These are phyloP conservation scores for Solenodon paradoxus DNA, from an alignment of 2,113 vertebrate genomes.

Conservation along the genomic window DNA sequence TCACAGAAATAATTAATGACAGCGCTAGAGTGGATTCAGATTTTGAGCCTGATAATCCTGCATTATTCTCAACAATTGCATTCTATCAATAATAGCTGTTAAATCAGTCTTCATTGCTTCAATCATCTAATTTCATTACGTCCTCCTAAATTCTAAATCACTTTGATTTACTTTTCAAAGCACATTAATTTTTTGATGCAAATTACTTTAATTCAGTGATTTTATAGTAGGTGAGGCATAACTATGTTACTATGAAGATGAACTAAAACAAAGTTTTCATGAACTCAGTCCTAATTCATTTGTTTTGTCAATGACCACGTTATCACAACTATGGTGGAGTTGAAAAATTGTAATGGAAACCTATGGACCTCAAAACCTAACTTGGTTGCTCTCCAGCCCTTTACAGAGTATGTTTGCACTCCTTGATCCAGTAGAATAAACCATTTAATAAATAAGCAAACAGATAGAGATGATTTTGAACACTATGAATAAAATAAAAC, in stretches of 20 bases:
- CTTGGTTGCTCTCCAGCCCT: neutral
- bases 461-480: neutral
- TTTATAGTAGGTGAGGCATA: neutral
- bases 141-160: constrained; percentile 15
- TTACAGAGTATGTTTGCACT: neutral
- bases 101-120: constrained; percentile 14
- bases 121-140: constrained; percentile 32
- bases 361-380: neutral
- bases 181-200: constrained; percentile 10
- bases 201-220: neutral
- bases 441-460: neutral
- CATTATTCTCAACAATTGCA: neutral
- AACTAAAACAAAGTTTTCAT: neutral
- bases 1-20: constrained; percentile 22
- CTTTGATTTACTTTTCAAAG: neutral
- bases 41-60: neutral
- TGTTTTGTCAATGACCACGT: neutral
- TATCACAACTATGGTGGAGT: neutral
- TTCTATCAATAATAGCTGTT: neutral
- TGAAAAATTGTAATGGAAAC: neutral
- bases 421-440: neutral
- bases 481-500: neutral
- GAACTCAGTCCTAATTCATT: neutral
- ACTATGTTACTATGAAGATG: neutral
- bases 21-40: neutral